phyloP scores from a whole-genome alignment of 2,888 invertebrate species.

The Nemotelus nigrinus region DNA sequence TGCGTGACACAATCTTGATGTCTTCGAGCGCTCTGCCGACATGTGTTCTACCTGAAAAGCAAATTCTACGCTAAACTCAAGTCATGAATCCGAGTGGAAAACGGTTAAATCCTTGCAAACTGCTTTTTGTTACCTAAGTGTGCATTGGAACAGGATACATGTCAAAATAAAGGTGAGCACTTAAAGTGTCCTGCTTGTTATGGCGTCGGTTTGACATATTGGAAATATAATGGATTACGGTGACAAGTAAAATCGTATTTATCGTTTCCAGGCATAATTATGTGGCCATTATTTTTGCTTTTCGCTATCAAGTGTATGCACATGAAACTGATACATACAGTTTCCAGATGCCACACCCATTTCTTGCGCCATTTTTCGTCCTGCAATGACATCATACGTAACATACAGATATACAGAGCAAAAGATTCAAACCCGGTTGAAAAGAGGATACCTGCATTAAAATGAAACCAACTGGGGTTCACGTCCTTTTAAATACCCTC shows the following conservation, averaged over 20 bases:
- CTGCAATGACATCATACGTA: slow-evolving; percentile 23
- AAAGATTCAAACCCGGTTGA: neutral
- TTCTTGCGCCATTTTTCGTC: slow-evolving; percentile 41
- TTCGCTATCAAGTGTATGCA: too few relatives aligned
- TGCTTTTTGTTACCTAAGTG: slow-evolving; percentile 34
- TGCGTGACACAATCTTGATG: slow-evolving; percentile 55
- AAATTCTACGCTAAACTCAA: slow-evolving; percentile 26
- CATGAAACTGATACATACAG: too few relatives aligned
- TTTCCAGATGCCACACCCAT: slow-evolving; percentile 33
- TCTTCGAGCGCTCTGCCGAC: slow-evolving; percentile 17
- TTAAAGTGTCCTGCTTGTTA: slow-evolving; percentile 25
- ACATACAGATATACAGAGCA: neutral
- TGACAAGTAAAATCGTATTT: slow-evolving; percentile 29
- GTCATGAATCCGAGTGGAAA: slow-evolving; percentile 30
- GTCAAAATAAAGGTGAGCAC: slow-evolving; percentile 25
- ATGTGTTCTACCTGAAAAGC: slow-evolving; percentile 23
- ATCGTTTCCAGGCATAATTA: slow-evolving; percentile 8
- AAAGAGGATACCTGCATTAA: slow-evolving; percentile 5
- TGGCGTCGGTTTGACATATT: slow-evolving; percentile 36
- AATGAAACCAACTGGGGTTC: neutral
- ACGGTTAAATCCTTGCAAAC: slow-evolving; percentile 26
- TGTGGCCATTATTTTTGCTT: neutral
- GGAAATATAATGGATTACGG: slow-evolving; percentile 29
- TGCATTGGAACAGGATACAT: slow-evolving; percentile 30
- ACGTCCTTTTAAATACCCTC: slow-evolving; percentile 2